Evolutionary conservation across 2,113 vertebrate genomes (phyloP).

Genomic region (Felis chaus): DNA sequence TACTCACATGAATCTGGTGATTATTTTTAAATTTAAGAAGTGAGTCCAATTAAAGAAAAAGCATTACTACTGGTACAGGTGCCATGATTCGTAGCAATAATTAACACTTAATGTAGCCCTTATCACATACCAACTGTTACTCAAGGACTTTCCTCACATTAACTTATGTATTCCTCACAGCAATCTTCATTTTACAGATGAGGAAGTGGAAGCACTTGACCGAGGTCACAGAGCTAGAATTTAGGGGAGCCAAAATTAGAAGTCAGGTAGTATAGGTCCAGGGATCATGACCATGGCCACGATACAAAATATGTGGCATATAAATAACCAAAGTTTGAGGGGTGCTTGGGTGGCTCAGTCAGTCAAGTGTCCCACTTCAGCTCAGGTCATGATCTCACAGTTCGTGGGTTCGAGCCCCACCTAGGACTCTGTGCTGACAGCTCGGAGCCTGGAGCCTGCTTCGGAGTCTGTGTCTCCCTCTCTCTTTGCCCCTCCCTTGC

Average conservation of each 20-base stretch:
- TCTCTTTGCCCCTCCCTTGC: no score
- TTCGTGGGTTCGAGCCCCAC: no score
- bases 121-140: background rate
- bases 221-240: background rate
- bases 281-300: background rate
- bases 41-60: conserved; percentile 28
- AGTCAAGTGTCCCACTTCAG: no score
- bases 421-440: no score
- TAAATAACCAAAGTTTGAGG: background rate
- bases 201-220: background rate
- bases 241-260: background rate
- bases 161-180: background rate
- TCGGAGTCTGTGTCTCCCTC: no score
- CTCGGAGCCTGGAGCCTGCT: no score
- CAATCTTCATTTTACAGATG: background rate
- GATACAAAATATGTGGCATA: background rate
- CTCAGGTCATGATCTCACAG: no score
- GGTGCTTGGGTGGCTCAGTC: no score
- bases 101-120: background rate
- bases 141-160: background rate
- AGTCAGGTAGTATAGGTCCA: background rate
- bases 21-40: conserved; percentile 15
- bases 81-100: background rate
- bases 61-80: background rate
- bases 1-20: background rate